phyloP scores from a whole-genome alignment of 2,113 vertebrate genomes.

The Psittacula cyanocephala region DNA sequence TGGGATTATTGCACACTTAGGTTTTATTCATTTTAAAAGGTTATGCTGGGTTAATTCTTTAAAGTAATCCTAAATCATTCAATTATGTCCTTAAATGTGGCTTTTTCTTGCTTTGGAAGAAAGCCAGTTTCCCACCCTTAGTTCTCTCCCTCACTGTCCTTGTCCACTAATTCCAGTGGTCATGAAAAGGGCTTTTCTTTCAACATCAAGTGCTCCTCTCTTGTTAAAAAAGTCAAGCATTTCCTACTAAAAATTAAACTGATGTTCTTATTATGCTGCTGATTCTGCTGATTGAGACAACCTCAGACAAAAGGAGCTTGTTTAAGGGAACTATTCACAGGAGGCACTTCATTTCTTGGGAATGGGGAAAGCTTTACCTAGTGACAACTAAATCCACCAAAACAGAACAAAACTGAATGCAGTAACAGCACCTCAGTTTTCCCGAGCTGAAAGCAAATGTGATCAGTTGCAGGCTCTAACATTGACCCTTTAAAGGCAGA shows the following conservation, averaged over 20 bases:
- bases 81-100: slow-evolving; percentile 54
- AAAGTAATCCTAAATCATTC: slow-evolving; percentile 56
- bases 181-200: slow-evolving; percentile 72
- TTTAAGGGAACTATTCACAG: slow-evolving; percentile 68
- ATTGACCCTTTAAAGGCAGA: not conserved
- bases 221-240: slow-evolving; percentile 63
- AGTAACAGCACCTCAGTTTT: slow-evolving; percentile 25
- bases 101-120: slow-evolving; percentile 52
- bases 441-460: slow-evolving; percentile 29
- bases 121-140: slow-evolving; percentile 63
- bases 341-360: slow-evolving; percentile 55
- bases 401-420: slow-evolving; percentile 50
- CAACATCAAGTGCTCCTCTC: slow-evolving; percentile 60
- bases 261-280: slow-evolving; percentile 65
- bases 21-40: slow-evolving; percentile 59
- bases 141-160: slow-evolving; percentile 38
- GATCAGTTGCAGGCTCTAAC: slow-evolving; percentile 36
- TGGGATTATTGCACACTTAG: slow-evolving; percentile 20
- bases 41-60: slow-evolving; percentile 52
- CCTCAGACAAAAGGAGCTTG: slow-evolving; percentile 69
- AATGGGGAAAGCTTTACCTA: slow-evolving; percentile 70
- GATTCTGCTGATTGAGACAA: slow-evolving; percentile 66
- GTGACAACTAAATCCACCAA: slow-evolving; percentile 49
- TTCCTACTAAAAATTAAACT: slow-evolving; percentile 69
- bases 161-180: slow-evolving; percentile 57